These are phyloP conservation scores for Stegodyphus dumicola DNA, from an alignment of 1,140 invertebrate species.

Conservation along the genomic window DNA sequence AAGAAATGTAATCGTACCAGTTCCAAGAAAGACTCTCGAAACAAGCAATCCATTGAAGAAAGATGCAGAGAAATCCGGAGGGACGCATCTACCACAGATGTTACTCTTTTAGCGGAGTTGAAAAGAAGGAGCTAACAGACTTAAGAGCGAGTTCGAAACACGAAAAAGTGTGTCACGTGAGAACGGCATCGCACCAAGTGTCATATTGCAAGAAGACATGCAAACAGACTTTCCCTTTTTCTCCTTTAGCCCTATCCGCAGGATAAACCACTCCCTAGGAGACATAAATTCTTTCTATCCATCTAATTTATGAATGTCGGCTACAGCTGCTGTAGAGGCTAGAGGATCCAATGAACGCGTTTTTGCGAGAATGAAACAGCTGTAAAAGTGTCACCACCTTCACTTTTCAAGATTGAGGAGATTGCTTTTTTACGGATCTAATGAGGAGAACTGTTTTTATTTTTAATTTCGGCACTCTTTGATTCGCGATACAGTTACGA, in stretches of 20 bases:
- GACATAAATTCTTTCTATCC: conserved; percentile 48
- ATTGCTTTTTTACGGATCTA: background rate
- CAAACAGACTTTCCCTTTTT: conserved; percentile 47
- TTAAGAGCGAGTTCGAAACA: background rate
- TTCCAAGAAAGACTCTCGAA: conserved; percentile 24
- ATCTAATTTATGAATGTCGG: conserved; percentile 44
- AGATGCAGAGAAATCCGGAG: background rate
- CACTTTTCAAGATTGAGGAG: background rate
- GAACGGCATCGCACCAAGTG: conserved; percentile 30
- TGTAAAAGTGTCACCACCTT: conserved; percentile 35
- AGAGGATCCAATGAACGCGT: background rate
- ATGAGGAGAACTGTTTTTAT: background rate
- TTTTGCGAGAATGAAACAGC: conserved; percentile 1
- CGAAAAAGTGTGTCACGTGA: conserved; percentile 39
- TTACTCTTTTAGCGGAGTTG: conserved; percentile 21
- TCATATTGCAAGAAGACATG: conserved; percentile 53
- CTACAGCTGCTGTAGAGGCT: conserved; percentile 28
- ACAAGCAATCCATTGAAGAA: conserved; percentile 43
- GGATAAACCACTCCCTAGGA: conserved; percentile 22
- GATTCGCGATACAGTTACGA: background rate
- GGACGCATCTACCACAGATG: conserved; percentile 23
- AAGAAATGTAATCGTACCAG: conserved; percentile 29
- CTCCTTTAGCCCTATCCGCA: conserved; percentile 12
- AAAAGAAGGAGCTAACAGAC: conserved; percentile 31
- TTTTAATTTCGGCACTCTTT: too few species aligned